These are phyloP conservation scores for Phyllostomus hastatus DNA, from an alignment of 2,113 vertebrate species.

Conservation along the genomic window DNA sequence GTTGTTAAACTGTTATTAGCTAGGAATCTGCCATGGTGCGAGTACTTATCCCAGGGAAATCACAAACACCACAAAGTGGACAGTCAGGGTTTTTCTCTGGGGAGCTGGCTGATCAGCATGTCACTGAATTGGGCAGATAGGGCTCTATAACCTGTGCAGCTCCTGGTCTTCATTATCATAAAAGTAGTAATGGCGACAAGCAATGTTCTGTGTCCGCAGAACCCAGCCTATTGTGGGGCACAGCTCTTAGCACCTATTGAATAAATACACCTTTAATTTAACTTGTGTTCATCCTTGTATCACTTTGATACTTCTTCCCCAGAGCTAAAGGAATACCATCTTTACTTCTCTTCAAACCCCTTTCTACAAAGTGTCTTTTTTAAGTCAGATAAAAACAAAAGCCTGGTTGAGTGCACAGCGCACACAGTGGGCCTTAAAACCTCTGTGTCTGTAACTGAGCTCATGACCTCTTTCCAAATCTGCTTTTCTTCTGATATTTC, in stretches of 20 bases:
- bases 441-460: not conserved
- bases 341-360: not conserved
- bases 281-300: not conserved
- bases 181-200: not conserved
- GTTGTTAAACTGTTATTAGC: not conserved
- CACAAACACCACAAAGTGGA: not conserved
- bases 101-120: not conserved
- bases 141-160: not conserved
- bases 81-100: not conserved
- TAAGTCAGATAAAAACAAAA: conserved; percentile 25
- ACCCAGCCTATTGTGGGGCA: not conserved
- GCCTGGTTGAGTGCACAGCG: not conserved
- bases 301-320: not conserved
- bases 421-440: not conserved
- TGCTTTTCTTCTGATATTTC: not conserved
- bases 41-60: conserved; percentile 9
- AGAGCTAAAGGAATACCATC: not conserved
- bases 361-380: not conserved
- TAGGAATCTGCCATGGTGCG: conserved; percentile 1
- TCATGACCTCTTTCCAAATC: not conserved
- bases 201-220: not conserved
- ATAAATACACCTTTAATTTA: not conserved
- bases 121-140: not conserved
- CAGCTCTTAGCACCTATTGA: not conserved
- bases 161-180: conserved; percentile 10